Evolutionary conservation across 2,113 vertebrate genomes (phyloP), one percentile per base, ranked within the genome.

Genomic region (human (Homo sapiens)): DNA sequence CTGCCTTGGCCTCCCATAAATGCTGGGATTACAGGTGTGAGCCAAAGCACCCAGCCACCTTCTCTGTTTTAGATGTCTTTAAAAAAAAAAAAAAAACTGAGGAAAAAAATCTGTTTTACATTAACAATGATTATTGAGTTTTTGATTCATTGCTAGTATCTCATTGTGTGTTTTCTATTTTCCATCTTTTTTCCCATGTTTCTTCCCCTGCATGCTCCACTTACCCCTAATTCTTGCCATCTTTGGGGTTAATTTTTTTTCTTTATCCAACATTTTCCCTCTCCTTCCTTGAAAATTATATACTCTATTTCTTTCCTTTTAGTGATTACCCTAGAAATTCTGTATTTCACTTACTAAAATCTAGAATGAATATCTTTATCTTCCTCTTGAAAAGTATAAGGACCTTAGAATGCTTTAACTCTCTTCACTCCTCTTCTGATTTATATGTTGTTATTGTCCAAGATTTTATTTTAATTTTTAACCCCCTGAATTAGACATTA

Each of bases 391-490:
- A 93, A 81, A 89, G 40, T 43, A 52, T 48, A 92, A 72, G 45
- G 52, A 91, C 4, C 50, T 43, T 45, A 70, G 66, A 96, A 55
- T 89, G 14, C 23, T 75, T 82, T 79, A 68, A 92, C 9, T 83
- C 25, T 93, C 35, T 92, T 87, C 16, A 93, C 5, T 64, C 3
- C 9, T 20, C 35, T 90, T 66, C 55, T 78, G 22, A 88, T 61
- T 83, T 70, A 59, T 76, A 55, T 81, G 17, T 85, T 40, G 45
- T n/a, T 89, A 64, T 16, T 82, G 18, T 40, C 16, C 18, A 64
- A 30, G 14, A 87, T 90, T 95, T 88, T 86, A 87, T 87, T 95
- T 88, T 86, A 76, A 66, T 35, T 89, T 89, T 94, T 94, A 78
- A 78, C 9, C 57, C 45, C 17, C 5, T 80, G 57, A 86, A 70